Evolutionary conservation across 2,888 invertebrate genomes (phyloP), one percentile per base, ranked within the genome.

Genomic region (Heliconius hortense): DNA sequence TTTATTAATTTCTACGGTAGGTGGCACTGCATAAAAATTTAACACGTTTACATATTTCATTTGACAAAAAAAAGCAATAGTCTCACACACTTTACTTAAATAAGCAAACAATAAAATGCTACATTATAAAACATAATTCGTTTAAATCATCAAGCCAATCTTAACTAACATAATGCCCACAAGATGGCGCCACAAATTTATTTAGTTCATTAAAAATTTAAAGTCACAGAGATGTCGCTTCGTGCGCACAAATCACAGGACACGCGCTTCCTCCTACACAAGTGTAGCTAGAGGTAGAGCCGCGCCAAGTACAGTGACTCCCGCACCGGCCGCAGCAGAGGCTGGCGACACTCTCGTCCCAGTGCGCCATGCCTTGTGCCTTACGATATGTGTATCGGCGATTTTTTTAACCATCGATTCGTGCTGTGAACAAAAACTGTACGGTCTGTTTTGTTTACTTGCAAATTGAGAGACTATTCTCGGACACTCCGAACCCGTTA

Each of bases 181-280:
- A 24, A 77, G 79, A 75, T 77, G 76, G 76, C 78, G 56, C 31
- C 43, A 21, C 11, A 31, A 39, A 43, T 2, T n/a, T 56, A 8
- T 24, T 24, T 43, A 24, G 13, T 15, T 15, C 1, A 26, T 15
- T 24, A 69, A 48, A 43, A 66, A 56, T 28, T 24, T 24, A 53
- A 31, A 35, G 21, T 15, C 5, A 48, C 24, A 71, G 24, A 78
- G 79, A 79, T 72, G 79, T 74, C 78, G 73, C 39, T 73, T 77
- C 53, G 66, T 76, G 72, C 74, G 73, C 75, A 74, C 69, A 75
- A 78, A 77, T 78, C 77, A 68, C 73, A 79, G 76, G 76, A 77
- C 78, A 78, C 75, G 74, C 74, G 76, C 78, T 79, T 81, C 80
- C 78, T 78, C 80, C 80, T 81, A 80, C 78, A 78, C 78, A 77